phyloP scores from a whole-genome alignment of 2,888 invertebrate genomes.

The Nemapogon koenigi region DNA sequence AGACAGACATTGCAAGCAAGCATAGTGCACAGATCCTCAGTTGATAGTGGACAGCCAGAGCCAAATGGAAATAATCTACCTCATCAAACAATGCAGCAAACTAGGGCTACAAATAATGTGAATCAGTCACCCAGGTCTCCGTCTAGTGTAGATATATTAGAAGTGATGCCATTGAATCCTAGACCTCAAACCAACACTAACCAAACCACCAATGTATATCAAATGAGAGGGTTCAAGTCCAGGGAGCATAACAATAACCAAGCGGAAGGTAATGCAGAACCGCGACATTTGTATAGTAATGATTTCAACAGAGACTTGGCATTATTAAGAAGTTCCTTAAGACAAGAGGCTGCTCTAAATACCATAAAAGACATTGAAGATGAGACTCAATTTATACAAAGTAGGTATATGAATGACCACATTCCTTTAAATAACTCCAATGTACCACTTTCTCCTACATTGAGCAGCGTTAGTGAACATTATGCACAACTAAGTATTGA shows the following conservation, averaged over 20 bases:
- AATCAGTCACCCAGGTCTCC: conserved; percentile 52
- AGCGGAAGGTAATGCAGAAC: conserved; percentile 28
- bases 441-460: conserved; percentile 42
- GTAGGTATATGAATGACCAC: conserved; percentile 35
- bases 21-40: conserved; percentile 48
- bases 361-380: conserved; percentile 49
- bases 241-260: conserved; percentile 58
- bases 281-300: conserved; percentile 45
- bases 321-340: conserved; percentile 39
- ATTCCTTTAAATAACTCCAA: conserved; percentile 21
- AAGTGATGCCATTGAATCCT: conserved; percentile 59
- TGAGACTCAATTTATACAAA: conserved; percentile 41
- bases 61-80: conserved; percentile 27
- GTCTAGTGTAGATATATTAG: conserved; percentile 61
- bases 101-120: conserved; percentile 14
- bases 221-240: conserved; percentile 53
- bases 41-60: conserved; percentile 44
- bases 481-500: conserved; percentile 51
- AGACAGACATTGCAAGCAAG: conserved; percentile 48
- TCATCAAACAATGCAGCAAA: conserved; percentile 14
- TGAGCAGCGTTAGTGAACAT: conserved; percentile 52
- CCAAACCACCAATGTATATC: conserved; percentile 63
- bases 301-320: conserved; percentile 52
- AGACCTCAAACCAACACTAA: conserved; percentile 35
- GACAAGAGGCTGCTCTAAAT: conserved; percentile 38